Evolutionary conservation across 2,888 invertebrate species (phyloP), one percentile per base, ranked within the genome.

Genomic region (Eupithecia dodoneata): DNA sequence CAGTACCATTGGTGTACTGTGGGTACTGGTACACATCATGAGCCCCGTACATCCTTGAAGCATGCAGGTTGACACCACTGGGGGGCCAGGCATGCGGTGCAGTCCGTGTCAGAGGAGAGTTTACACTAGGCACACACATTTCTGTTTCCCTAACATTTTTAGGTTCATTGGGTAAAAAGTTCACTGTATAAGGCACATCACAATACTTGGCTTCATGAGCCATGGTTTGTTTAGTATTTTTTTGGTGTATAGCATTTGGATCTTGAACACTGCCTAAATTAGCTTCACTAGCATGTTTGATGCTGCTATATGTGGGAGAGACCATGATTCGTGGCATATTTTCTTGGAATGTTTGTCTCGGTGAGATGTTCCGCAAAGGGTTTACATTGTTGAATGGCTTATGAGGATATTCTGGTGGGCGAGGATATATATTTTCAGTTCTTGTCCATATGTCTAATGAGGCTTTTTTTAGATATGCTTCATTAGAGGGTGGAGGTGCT

Each of bases 331-430:
- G 91, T 82, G 90, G 94, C 95, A 95, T 95, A 79, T 95, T 95
- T 86, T 95, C 95, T 89, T 95, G 95, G 90, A 93, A 95, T 89
- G 95, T 95, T 89, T 95, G 95, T 89, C 95, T 90, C 59, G 95
- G 95, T 83, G 95, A 95, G 90, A 95, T 95, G 89, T 95, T 95
- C 87, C 94, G 90, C 78, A 90, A 85, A 74, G 92, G 92, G 77
- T 91, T 91, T 77, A 88, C 88, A 83, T 90, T 92, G 73, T 87
- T 91, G 44, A 86, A 76, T 78, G 91, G 82, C 82, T 94, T 94
- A 79, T 87, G 90, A 71, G 92, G 89, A 84, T 93, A 93, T 74
- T 94, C 94, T 71, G 93, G 91, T 79, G 91, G 91, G 70, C 90
- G 90, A 72, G 89, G 89, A 83, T 92, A 93, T 65, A 86, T 66